Percentiles rank a stretch among this genome's conserved stretches.
Evolutionary conservation across 2,113 vertebrate genomes (phyloP).

Genomic region (Cavia aperea): DNA sequence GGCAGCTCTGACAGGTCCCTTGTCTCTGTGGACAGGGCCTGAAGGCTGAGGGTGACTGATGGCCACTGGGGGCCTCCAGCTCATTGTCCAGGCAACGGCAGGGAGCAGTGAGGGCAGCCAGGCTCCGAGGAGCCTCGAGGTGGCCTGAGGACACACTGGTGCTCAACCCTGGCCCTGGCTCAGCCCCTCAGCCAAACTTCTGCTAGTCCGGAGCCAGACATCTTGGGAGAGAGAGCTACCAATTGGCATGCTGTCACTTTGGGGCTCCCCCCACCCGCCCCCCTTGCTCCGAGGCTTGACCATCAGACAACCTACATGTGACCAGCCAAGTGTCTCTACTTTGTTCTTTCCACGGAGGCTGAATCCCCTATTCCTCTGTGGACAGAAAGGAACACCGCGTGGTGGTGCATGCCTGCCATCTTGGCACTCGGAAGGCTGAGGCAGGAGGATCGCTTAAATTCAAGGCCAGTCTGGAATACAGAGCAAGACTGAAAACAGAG

Average conservation of each 20-base stretch:
- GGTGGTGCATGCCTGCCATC: neutral
- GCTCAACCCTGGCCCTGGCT: neutral
- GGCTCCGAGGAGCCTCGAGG: neutral
- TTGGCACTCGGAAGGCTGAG: neutral
- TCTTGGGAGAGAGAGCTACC: neutral
- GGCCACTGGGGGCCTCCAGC: too few relatives aligned
- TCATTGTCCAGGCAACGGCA: neutral
- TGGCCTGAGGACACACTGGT: neutral
- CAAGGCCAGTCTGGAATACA: neutral
- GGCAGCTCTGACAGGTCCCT: neutral
- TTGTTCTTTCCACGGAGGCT: neutral
- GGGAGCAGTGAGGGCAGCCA: neutral
- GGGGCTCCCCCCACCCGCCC: neutral
- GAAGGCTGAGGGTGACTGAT: conserved; percentile 10
- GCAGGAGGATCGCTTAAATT: neutral
- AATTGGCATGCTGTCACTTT: neutral
- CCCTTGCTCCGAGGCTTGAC: neutral
- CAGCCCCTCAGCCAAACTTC: neutral
- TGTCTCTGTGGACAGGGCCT: neutral
- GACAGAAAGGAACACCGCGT: neutral
- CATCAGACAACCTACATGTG: neutral
- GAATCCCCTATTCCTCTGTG: neutral
- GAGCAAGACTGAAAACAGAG: neutral
- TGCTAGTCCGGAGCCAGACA: neutral
- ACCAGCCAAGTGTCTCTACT: neutral